phyloP scores from a whole-genome alignment of 2,113 vertebrate species.

The Pelecanus crispus region DNA sequence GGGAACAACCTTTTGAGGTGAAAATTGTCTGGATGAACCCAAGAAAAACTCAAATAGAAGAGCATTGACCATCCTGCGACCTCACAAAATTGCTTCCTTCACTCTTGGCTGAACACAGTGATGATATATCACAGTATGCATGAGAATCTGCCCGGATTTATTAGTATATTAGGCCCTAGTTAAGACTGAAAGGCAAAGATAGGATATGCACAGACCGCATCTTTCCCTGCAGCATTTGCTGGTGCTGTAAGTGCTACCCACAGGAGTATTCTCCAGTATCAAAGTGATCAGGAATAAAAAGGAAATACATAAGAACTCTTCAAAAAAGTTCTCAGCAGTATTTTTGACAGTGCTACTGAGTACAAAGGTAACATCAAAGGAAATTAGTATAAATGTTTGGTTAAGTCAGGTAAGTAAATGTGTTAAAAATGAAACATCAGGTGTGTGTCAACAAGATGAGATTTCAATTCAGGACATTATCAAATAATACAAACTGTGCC shows the following conservation, averaged over 20 bases:
- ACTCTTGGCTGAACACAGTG: constrained; percentile 48
- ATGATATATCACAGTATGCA: constrained; percentile 32
- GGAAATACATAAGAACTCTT: background rate
- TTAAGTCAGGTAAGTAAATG: background rate
- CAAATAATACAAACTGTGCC: background rate
- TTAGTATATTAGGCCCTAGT: background rate
- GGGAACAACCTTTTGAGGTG: constrained; percentile 38
- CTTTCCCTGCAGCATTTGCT: background rate
- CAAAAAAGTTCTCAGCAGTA: background rate
- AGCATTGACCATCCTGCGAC: constrained; percentile 43
- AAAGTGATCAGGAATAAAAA: background rate
- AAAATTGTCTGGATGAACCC: constrained; percentile 48
- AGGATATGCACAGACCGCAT: background rate
- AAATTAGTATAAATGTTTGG: background rate
- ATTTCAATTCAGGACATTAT: background rate
- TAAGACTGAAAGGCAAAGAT: background rate
- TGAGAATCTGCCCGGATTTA: background rate
- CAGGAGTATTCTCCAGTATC: background rate
- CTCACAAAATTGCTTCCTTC: constrained; percentile 60
- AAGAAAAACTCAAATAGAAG: constrained; percentile 40
- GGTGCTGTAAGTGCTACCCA: background rate
- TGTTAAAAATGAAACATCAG: background rate
- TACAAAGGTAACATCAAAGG: background rate
- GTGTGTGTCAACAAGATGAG: background rate
- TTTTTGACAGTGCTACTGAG: background rate